Percentiles rank a stretch among this genome's conserved stretches.
phyloP scores from a whole-genome alignment of 1,140 invertebrate genomes.

The Riptortus pedestris region DNA sequence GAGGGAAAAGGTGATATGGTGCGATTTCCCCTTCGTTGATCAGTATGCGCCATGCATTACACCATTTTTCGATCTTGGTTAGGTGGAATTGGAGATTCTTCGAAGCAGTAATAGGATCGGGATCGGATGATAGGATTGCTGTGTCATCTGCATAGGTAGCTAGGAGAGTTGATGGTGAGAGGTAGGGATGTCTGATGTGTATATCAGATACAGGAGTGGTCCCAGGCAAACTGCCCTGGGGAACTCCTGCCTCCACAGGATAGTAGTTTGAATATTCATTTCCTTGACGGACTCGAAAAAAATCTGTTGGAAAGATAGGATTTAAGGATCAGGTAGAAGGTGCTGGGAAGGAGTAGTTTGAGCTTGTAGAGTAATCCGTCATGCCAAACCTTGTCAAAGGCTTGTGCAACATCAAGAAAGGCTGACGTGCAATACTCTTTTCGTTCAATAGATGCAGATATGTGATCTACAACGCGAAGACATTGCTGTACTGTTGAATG shows the following conservation, averaged over 20 bases:
- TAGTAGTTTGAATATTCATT: not conserved
- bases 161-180: not conserved
- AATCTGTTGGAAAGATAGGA: not conserved
- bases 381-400: conserved; percentile 1
- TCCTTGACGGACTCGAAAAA: not conserved
- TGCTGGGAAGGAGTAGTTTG: not conserved
- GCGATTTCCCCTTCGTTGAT: not conserved
- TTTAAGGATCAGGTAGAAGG: not conserved
- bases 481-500: not conserved
- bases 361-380: not conserved
- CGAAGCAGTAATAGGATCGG: not conserved
- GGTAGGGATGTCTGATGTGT: not conserved
- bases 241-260: not conserved
- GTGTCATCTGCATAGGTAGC: not conserved
- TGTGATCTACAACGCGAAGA: not conserved
- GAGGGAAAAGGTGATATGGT: no score
- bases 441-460: not conserved
- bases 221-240: not conserved
- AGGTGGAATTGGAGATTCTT: not conserved
- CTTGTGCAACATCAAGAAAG: not conserved
- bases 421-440: not conserved
- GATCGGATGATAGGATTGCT: not conserved
- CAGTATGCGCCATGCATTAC: not conserved
- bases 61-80: not conserved
- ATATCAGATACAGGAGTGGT: not conserved